Evolutionary conservation across 2,888 invertebrate genomes (phyloP).

Genomic region (Leptinotarsa rubiginosa): DNA sequence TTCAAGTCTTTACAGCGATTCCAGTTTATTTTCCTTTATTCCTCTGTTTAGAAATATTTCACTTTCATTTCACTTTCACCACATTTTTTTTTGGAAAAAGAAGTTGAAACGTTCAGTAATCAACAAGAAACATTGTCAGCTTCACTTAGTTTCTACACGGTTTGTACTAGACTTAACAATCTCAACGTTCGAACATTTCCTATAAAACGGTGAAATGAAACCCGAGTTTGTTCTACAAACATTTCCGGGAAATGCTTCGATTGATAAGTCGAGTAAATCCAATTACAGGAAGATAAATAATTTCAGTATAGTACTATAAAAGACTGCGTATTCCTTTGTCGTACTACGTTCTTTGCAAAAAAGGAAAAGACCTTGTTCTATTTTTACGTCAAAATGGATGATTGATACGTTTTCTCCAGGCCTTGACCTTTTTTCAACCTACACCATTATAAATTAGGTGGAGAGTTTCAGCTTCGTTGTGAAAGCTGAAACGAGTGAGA

Average conservation of each 20-base stretch:
- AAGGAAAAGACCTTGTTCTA: neutral
- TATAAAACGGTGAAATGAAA: neutral
- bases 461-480: neutral
- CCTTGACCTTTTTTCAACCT: constrained; percentile 9
- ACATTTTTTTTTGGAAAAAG: too few relatives aligned
- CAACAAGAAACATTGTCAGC: too few relatives aligned
- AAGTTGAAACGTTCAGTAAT: too few relatives aligned
- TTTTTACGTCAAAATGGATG: neutral
- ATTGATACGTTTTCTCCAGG: neutral
- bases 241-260: neutral
- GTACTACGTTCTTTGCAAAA: neutral
- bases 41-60: too few relatives aligned
- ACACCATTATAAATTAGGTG: neutral
- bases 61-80: too few relatives aligned
- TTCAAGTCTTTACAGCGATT: too few relatives aligned
- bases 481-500: neutral
- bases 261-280: constrained; percentile 1
- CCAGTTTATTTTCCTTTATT: too few relatives aligned
- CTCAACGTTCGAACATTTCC: too few relatives aligned
- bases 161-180: too few relatives aligned
- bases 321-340: neutral
- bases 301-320: neutral
- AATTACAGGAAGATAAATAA: constrained; percentile 1
- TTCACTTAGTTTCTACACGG: too few relatives aligned
- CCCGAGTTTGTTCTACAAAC: neutral